Percentiles rank a stretch among this genome's conserved stretches.
Evolutionary conservation across 2,888 invertebrate genomes (phyloP).

Genomic region (Lottia scabra): DNA sequence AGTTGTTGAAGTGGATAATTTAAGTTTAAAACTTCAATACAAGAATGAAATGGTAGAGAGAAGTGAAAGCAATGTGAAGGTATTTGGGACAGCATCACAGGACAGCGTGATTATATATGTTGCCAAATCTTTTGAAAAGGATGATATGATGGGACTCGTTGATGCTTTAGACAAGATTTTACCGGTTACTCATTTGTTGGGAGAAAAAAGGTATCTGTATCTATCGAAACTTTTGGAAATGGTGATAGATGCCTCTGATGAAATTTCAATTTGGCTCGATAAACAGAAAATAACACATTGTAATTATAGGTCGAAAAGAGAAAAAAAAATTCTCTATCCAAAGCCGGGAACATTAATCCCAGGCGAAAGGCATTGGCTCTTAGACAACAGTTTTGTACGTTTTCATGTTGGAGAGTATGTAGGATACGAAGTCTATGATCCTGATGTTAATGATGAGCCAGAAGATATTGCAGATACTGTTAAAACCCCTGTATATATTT

Average conservation of each 20-base stretch:
- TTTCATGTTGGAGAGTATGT: constrained; percentile 9
- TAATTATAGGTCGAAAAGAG: neutral
- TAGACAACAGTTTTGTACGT: constrained; percentile 11
- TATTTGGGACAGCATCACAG: neutral
- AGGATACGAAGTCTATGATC: constrained; percentile 16
- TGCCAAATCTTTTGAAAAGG: neutral
- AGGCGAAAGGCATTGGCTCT: constrained; percentile 2
- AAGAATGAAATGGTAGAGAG: neutral
- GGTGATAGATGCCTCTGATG: neutral
- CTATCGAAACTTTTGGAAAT: neutral
- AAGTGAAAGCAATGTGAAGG: neutral
- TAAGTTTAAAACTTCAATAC: too few relatives aligned
- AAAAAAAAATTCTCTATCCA: constrained; percentile 3
- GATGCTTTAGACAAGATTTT: too few relatives aligned
- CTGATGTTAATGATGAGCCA: neutral
- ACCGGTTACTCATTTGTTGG: too few relatives aligned
- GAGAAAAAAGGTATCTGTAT: too few relatives aligned
- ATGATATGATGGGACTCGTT: too few relatives aligned
- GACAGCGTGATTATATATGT: neutral
- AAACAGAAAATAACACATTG: neutral
- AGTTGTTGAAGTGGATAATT: too few relatives aligned
- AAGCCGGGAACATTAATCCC: constrained; percentile 14
- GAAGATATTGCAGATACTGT: neutral
- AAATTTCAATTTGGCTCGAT: neutral
- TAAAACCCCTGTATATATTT: neutral